Percentiles rank a stretch among this genome's conserved stretches.
Evolutionary conservation across 2,113 vertebrate species (phyloP).

Genomic region (Cathartes aura): DNA sequence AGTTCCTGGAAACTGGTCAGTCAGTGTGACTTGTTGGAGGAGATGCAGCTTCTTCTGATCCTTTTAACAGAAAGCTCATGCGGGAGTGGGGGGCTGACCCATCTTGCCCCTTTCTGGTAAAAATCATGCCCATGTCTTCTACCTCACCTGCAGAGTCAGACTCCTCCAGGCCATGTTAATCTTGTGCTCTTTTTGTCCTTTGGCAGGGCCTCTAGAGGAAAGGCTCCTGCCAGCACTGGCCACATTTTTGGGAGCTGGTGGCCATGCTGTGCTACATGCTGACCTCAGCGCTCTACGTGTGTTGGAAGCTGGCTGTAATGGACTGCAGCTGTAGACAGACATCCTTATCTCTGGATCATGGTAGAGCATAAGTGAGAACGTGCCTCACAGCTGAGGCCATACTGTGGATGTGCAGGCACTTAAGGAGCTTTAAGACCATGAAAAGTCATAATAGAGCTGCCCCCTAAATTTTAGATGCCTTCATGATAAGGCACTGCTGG

Average conservation of each 20-base stretch:
- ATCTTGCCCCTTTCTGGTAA: neutral
- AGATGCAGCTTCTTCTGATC: neutral
- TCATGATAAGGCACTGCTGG: neutral
- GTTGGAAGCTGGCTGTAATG: neutral
- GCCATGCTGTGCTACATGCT: neutral
- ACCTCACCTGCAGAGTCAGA: neutral
- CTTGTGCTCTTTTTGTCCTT: neutral
- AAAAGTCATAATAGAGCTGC: neutral
- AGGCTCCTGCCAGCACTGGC: neutral
- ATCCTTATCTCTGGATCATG: neutral
- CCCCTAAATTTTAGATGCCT: neutral
- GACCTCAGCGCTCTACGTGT: neutral
- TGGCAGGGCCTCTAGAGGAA: neutral
- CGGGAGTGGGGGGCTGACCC: fast-evolving
- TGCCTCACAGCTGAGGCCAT: neutral
- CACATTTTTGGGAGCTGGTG: neutral
- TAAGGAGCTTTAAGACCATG: neutral
- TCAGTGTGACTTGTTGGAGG: neutral
- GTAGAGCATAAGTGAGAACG: neutral
- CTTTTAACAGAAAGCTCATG: neutral
- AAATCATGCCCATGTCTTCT: neutral
- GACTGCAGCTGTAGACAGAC: neutral
- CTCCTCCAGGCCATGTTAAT: neutral
- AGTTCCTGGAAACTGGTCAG: neutral
- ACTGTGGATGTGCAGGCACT: neutral